Evolutionary conservation across 2,888 invertebrate genomes (phyloP).

Genomic region (Isoperla grammatica): DNA sequence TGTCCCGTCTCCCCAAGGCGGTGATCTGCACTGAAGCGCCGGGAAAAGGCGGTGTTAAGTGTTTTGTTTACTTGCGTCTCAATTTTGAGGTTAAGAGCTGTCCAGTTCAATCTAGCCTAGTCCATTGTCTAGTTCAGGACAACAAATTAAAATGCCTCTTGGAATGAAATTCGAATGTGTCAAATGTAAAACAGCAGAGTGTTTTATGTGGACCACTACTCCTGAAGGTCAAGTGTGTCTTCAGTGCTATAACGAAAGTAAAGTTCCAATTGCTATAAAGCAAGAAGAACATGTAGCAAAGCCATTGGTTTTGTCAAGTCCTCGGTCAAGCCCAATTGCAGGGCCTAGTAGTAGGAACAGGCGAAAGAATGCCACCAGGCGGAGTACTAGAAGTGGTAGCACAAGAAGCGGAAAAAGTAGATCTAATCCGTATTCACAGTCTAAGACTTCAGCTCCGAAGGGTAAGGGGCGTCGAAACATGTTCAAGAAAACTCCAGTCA

Average conservation of each 20-base stretch:
- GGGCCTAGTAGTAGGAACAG: constrained; percentile 43
- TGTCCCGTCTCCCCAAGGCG: no score
- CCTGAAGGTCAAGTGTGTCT: constrained; percentile 73
- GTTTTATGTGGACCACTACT: constrained; percentile 68
- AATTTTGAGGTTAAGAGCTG: no score
- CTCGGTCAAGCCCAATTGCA: constrained; percentile 26
- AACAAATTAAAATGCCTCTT: constrained; percentile 41
- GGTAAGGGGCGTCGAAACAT: constrained; percentile 72
- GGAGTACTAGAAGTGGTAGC: constrained; percentile 55
- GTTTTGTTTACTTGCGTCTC: no score
- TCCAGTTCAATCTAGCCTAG: no score
- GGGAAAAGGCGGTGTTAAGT: no score
- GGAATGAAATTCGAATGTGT: constrained; percentile 59
- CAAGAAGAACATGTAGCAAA: constrained; percentile 37
- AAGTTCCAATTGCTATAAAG: constrained; percentile 41
- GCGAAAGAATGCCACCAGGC: constrained; percentile 43
- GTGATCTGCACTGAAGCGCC: no score
- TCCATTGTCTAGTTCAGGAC: no score
- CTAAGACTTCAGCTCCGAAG: constrained; percentile 48
- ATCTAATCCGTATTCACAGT: constrained; percentile 43
- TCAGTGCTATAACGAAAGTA: constrained; percentile 55
- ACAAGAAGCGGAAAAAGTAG: constrained; percentile 47
- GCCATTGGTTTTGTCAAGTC: no score
- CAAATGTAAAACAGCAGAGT: constrained; percentile 63
- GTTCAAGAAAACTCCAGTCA: constrained; percentile 72